Evolutionary conservation across 2,888 invertebrate species (phyloP).

Genomic region (Drosophila trichaetosa): DNA sequence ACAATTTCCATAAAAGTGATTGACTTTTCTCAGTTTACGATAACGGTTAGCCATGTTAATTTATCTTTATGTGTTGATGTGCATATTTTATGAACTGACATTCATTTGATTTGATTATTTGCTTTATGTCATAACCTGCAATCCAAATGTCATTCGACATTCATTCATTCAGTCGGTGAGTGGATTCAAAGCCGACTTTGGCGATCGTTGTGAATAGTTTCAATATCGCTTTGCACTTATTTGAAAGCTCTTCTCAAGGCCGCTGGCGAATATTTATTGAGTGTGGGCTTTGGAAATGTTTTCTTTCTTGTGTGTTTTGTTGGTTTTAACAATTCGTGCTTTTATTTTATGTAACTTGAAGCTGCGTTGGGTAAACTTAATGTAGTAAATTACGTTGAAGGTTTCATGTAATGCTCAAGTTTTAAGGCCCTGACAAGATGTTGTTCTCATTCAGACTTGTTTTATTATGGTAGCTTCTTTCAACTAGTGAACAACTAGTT

Average conservation of each 20-base stretch:
- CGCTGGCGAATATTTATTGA: constrained; percentile 22
- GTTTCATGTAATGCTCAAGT: constrained; percentile 47
- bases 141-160: constrained; percentile 20
- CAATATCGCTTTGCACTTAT: neutral
- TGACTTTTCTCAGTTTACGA: constrained; percentile 7
- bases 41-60: constrained; percentile 18
- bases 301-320: constrained; percentile 19
- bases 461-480: constrained; percentile 61
- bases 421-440: constrained; percentile 46
- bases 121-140: constrained; percentile 46
- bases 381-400: constrained; percentile 66
- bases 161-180: constrained; percentile 18
- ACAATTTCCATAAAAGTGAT: constrained; percentile 41
- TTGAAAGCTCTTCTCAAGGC: constrained; percentile 32
- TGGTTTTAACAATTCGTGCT: constrained; percentile 1
- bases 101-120: constrained; percentile 24
- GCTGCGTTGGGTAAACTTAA: constrained; percentile 31
- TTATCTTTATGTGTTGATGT: neutral
- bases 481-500: constrained; percentile 47
- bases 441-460: constrained; percentile 13
- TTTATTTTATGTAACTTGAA: constrained; percentile 20
- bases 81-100: constrained; percentile 14
- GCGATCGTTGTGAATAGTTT: constrained; percentile 11
- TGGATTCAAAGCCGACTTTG: constrained; percentile 15
- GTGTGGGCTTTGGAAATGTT: constrained; percentile 26